Evolutionary conservation across 2,888 invertebrate genomes (phyloP).

Genomic region (Palloptera scutellata): DNA sequence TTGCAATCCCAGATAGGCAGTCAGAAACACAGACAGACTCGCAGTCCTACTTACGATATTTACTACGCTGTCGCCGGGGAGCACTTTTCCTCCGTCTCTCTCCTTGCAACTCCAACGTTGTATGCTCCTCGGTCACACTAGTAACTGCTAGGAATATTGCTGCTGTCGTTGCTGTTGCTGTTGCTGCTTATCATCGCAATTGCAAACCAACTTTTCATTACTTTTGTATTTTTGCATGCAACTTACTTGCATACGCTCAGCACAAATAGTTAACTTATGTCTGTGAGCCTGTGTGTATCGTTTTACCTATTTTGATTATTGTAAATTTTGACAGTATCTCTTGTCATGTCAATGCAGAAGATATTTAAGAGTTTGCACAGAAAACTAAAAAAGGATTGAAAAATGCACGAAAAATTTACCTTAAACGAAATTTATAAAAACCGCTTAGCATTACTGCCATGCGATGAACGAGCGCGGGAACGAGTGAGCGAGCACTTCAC

Average conservation of each 20-base stretch:
- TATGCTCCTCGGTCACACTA: background rate
- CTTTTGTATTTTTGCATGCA: slow-evolving; percentile 5
- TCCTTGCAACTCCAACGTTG: background rate
- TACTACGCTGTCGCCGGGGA: background rate
- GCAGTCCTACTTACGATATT: too few relatives aligned
- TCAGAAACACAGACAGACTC: too few relatives aligned
- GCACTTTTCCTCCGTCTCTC: background rate
- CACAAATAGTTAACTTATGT: too few relatives aligned
- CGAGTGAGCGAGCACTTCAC: background rate
- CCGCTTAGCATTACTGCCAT: too few relatives aligned
- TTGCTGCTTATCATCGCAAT: slow-evolving; percentile 9
- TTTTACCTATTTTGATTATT: too few relatives aligned
- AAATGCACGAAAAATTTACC: background rate
- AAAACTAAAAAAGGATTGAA: background rate
- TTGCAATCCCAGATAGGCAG: too few relatives aligned
- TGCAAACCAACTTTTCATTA: slow-evolving; percentile 22
- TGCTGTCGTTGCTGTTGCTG: background rate
- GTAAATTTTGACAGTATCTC: background rate
- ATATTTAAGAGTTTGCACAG: background rate
- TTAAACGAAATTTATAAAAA: too few relatives aligned
- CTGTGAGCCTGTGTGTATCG: too few relatives aligned
- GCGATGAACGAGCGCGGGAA: background rate
- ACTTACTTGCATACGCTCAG: background rate
- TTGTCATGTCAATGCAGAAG: background rate
- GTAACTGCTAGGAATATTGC: background rate